Conservation (phyloP, 2,113 vertebrate genomes). For the Lucifuga dentata region DNA sequence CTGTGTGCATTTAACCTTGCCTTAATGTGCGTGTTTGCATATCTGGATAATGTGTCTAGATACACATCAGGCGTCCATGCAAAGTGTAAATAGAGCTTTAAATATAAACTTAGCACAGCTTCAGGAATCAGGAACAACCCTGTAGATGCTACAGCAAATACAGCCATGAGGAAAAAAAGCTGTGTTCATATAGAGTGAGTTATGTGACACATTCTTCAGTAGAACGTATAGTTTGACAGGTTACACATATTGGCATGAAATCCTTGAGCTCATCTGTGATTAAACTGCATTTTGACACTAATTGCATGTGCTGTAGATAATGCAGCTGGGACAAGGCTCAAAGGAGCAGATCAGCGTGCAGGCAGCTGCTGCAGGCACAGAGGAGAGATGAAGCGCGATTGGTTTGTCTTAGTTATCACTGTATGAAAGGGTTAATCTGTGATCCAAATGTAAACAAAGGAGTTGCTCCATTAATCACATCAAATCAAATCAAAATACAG, state of each 20-base stretch:
- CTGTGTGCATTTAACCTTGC: too few species aligned
- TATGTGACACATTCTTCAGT: constrained; percentile 20
- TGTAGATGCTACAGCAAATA: constrained; percentile 18
- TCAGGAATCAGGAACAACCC: constrained; percentile 43
- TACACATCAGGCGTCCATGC: too few species aligned
- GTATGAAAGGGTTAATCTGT: too few species aligned
- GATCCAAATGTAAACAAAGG: too few species aligned
- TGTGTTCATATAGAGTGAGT: constrained; percentile 54
- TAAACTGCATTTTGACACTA: constrained; percentile 56
- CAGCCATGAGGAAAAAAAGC: constrained; percentile 12
- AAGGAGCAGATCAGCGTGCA: constrained; percentile 4
- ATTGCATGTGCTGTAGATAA: constrained; percentile 52
- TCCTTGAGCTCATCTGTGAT: constrained; percentile 53
- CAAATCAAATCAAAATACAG: too few species aligned
- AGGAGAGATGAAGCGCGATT: constrained; percentile 20
- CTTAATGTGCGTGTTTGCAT: too few species aligned
- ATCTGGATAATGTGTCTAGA: too few species aligned
- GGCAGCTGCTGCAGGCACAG: constrained; percentile 25
- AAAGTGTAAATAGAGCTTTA: too few species aligned
- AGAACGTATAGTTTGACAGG: constrained; percentile 2
- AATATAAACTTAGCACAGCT: constrained; percentile 31
- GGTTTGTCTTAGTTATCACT: too few species aligned
- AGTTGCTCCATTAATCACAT: too few species aligned
- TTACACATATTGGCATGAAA: constrained; percentile 30
- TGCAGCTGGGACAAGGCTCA: constrained; percentile 45